Conservation (phyloP, 1,140 invertebrate genomes). For the Sminthurides bifidus region DNA sequence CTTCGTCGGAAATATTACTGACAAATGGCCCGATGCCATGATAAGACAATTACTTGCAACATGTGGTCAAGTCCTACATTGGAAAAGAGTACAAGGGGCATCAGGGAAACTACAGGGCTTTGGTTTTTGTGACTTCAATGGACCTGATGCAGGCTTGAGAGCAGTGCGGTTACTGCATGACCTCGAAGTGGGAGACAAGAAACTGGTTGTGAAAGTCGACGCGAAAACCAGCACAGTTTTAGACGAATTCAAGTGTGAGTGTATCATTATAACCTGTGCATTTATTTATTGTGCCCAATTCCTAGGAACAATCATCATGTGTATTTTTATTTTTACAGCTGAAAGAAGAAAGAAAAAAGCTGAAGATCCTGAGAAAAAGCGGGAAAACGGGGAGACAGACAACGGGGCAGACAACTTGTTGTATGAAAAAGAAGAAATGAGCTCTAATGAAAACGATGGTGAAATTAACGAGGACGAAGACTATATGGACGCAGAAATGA, state of each 20-base stretch:
- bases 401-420: slow-evolving; percentile 2
- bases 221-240: slow-evolving; percentile 89
- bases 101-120: slow-evolving; percentile 58
- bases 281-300: not conserved
- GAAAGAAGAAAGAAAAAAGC: slow-evolving; percentile 30
- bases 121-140: slow-evolving; percentile 94
- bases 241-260: slow-evolving; percentile 78
- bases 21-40: slow-evolving; percentile 87
- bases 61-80: slow-evolving; percentile 85
- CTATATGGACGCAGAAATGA: slow-evolving; percentile 69
- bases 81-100: slow-evolving; percentile 87
- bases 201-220: slow-evolving; percentile 92
- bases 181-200: slow-evolving; percentile 83
- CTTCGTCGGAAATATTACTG: slow-evolving; percentile 96
- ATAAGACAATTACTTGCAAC: slow-evolving; percentile 78
- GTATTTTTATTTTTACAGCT: slow-evolving; percentile 10
- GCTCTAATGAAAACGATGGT: slow-evolving; percentile 33
- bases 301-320: not conserved
- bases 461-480: slow-evolving; percentile 51
- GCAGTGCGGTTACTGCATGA: slow-evolving; percentile 90
- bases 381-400: slow-evolving; percentile 26
- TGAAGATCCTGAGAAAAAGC: slow-evolving; percentile 2
- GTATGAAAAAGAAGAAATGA: slow-evolving; percentile 18
- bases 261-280: not conserved
- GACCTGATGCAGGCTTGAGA: slow-evolving; percentile 84